Conservation (phyloP, 2,113 vertebrate genomes). For the Daboia siamensis region DNA sequence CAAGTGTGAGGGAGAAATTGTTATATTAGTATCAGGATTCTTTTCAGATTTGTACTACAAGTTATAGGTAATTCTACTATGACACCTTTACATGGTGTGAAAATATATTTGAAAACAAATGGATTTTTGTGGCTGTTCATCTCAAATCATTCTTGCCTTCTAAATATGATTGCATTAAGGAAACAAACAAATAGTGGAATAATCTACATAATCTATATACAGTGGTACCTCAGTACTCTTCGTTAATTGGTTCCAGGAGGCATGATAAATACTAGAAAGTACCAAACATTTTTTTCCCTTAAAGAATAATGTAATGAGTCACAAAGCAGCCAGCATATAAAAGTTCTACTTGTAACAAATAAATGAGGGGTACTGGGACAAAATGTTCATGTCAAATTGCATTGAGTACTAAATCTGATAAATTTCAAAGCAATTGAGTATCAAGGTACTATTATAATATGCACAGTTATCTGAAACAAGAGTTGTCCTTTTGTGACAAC, state of each 20-base stretch:
- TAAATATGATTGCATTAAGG: not conserved
- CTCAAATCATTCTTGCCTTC: not conserved
- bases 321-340: not conserved
- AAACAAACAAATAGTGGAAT: not conserved
- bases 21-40: not conserved
- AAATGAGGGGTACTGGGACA: not conserved
- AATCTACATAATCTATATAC: not conserved
- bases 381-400: no score
- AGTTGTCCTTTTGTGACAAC: not conserved
- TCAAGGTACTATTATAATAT: not conserved
- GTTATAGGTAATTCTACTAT: not conserved
- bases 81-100: not conserved
- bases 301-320: not conserved
- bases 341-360: not conserved
- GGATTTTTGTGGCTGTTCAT: not conserved
- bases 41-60: not conserved
- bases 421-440: no score
- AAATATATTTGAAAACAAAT: slow-evolving; percentile 13
- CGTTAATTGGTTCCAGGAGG: not conserved
- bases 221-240: not conserved
- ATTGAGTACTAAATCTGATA: no score
- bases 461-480: not conserved
- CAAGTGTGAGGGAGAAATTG: not conserved
- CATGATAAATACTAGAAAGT: not conserved
- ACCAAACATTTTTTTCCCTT: not conserved